Percentiles rank a stretch among this genome's conserved stretches.
Conservation (phyloP, 2,113 vertebrate genomes). For the Aptenodytes patagonicus region DNA sequence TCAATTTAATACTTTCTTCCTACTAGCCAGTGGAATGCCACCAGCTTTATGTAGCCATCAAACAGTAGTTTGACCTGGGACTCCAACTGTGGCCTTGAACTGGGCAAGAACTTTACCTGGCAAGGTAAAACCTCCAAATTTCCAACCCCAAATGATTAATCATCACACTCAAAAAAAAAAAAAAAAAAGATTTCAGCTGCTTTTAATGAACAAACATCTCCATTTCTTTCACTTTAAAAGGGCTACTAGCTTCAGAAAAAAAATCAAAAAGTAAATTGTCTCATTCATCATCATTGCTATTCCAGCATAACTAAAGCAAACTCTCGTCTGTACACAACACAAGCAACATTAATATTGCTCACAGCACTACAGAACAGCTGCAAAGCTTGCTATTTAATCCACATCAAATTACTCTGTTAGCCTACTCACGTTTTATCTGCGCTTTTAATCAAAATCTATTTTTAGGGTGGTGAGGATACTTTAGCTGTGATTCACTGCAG, state of each 20-base stretch:
- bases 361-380: constrained; percentile 5
- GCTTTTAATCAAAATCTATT: background rate
- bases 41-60: background rate
- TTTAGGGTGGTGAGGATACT: background rate
- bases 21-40: background rate
- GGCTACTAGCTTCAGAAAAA: background rate
- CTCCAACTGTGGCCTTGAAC: background rate
- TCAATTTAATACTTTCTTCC: background rate
- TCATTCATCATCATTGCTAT: background rate
- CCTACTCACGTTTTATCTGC: background rate
- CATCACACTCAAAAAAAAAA: background rate
- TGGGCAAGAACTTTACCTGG: background rate
- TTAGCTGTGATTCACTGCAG: constrained; percentile 2
- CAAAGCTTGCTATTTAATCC: background rate
- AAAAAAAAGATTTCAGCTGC: background rate
- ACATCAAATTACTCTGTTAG: background rate
- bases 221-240: background rate
- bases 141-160: background rate
- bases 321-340: background rate
- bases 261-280: background rate
- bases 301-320: background rate
- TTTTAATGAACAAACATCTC: background rate
- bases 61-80: background rate
- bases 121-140: background rate
- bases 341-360: background rate